Conservation (phyloP, 2,888 invertebrate species). For the Chaetoderma sp. region DNA sequence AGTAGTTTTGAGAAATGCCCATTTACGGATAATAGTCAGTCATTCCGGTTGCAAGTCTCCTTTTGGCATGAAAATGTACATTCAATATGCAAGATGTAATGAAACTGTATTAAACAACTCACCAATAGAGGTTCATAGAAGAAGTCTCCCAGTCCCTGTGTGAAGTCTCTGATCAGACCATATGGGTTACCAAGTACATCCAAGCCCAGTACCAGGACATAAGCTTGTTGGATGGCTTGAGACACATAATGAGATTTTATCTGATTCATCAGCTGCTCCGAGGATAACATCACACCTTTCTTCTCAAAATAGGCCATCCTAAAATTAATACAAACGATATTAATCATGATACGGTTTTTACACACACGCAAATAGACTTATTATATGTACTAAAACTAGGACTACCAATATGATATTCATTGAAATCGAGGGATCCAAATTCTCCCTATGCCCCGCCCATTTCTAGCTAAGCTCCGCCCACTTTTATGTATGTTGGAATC, state of each 20-base stretch:
- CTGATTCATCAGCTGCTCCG: constrained; percentile 72
- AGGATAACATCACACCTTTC: constrained; percentile 73
- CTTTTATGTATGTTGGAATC: too few relatives aligned
- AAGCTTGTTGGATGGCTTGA: constrained; percentile 83
- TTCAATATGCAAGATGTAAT: too few relatives aligned
- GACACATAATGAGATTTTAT: constrained; percentile 78
- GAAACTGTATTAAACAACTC: too few relatives aligned
- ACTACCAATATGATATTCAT: too few relatives aligned
- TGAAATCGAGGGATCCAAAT: too few relatives aligned
- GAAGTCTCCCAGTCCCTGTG: constrained; percentile 74
- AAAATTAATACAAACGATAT: constrained; percentile 47
- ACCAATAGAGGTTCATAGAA: constrained; percentile 77
- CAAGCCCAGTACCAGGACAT: constrained; percentile 81
- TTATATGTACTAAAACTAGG: too few relatives aligned
- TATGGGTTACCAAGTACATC: constrained; percentile 87
- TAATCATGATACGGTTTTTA: neutral
- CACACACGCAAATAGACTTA: neutral
- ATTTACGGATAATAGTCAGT: too few relatives aligned
- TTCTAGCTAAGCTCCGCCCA: too few relatives aligned
- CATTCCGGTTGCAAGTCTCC: too few relatives aligned
- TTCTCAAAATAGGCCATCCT: constrained; percentile 80
- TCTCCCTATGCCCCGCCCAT: too few relatives aligned
- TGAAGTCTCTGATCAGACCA: constrained; percentile 76
- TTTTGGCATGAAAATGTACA: too few relatives aligned
- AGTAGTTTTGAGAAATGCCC: too few relatives aligned